Base-by-base conservation (phyloP, 2,888 invertebrate species). In the Mellilla xanthometata region DNA sequence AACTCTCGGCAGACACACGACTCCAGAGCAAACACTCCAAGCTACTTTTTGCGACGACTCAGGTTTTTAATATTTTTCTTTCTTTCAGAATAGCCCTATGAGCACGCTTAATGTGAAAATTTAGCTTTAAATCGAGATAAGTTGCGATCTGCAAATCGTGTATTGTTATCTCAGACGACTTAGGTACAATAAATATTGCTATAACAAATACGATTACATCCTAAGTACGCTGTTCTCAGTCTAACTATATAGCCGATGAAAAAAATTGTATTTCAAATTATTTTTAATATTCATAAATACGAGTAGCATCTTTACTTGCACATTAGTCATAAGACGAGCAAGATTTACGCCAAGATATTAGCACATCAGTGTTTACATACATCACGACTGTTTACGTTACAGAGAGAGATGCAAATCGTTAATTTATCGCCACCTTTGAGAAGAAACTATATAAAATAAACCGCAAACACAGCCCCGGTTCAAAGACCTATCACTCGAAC, bases 351-450 rank as follows among this genome's bases (percentile, higher is more conserved):
- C 50, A 62, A 68, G 58, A 64, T 75, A 76, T 74, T 75, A 76
- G 76, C 79, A 77, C 73, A 75, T 67, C 65, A 65, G 66, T 72
- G 72, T 76, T 73, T 78, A 65, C 76, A 76, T 76, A 75, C 71
- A 81, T 77, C 76, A 77, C 60, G 58, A 65, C 55, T 78, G 79
- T 83, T 85, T 84, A 82, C 79, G 64, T 75, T 76, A 62, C 62
- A 70, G 58, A 72, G 72, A 71, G 78, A 81, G 77, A 84, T 84
- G 85, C 81, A 81, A 85, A 87, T 87, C 81, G 82, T 80, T 85
- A 85, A 85, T 87, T 84, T 83, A 86, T 86, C 81, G 75, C 83
- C 82, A 81, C 80, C 79, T 82, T 82, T 78, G 74, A 80, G 79
- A 70, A 76, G 79, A 72, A 71, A 79, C 79, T 79, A 81, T 85